Percentiles rank a stretch among this genome's conserved stretches.
These are phyloP conservation scores for Myiothlypis chrysogaster DNA, from an alignment of 2,797 vertebrate genomes.

Conservation along the genomic window DNA sequence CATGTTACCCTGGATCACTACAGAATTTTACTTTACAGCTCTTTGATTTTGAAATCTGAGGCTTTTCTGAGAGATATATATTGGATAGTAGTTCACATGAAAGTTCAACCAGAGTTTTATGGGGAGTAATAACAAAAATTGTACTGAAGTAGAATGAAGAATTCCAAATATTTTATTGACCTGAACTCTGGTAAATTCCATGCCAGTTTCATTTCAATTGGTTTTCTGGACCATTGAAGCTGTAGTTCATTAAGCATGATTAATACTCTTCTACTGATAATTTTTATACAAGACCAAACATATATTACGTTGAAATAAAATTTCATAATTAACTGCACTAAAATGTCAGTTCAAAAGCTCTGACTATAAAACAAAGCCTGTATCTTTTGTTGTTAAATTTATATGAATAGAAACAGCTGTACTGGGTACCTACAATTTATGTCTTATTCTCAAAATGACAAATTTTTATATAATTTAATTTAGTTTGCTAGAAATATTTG, in stretches of 20 bases:
- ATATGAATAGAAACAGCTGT: not conserved
- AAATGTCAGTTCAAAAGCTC: not conserved
- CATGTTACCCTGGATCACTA: not conserved
- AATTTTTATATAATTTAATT: not conserved
- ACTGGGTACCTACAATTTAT: not conserved
- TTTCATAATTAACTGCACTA: not conserved
- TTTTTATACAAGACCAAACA: not conserved
- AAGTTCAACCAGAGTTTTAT: not conserved
- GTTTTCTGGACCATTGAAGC: not conserved
- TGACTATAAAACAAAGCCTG: not conserved
- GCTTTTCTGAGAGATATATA: not conserved
- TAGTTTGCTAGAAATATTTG: not conserved
- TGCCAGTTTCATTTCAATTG: not conserved
- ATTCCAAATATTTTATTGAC: not conserved
- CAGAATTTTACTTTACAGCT: not conserved
- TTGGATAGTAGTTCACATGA: not conserved
- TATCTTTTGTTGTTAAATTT: not conserved
- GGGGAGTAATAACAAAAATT: not conserved
- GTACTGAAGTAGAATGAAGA: not conserved
- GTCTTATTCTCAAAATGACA: not conserved
- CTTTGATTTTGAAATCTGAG: not conserved
- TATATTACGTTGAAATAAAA: not conserved
- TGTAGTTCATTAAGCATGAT: not conserved
- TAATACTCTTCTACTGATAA: not conserved
- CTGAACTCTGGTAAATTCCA: not conserved